Base-by-base conservation (phyloP, 2,888 invertebrate genomes). In the Drosophila mulleri region DNA sequence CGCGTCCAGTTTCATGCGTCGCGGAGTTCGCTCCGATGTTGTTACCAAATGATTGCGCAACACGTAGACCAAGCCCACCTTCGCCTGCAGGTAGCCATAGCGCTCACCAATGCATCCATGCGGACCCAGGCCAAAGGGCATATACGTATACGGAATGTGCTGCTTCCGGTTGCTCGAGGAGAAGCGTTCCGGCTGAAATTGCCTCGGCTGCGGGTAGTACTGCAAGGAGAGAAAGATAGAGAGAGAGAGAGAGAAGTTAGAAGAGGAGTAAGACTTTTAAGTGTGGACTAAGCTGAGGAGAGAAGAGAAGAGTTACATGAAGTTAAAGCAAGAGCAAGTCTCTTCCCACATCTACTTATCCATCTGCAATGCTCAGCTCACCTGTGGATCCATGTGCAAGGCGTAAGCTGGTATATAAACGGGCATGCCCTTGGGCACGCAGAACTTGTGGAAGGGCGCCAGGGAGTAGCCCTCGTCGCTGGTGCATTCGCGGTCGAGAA, bases 71-170 rank as follows among this genome's bases (percentile, higher is more conserved):
- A 93, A 72, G 0, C 93, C 93, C 57, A 93, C 88, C 79, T 93
- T 93, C 0, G 91, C 89, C 70, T 93, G 92, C 3, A 93, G 62
- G 48, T 91, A 73, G 1, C 91, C 92, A 65, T 92, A 92, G 3
- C 93, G 91, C 78, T 93, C 93, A 0, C 93, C 93, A 64, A 93
- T 92, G 67, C 93, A 93, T 47, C 87, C 91, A 59, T 92, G 93
- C 12, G 92, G 93, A 32, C 93, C 93, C 45, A 89, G 72, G 11
- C 93, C 93, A 53, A 93, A 93, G 26, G 93, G 93, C 82, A 93
- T 87, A 71, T 92, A 93, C 5, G 92, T 90, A 52, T 91, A 92
- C 2, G 92, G 91, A 4, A 72, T 80, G 39, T 92, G 88, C 5
- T 83, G 79, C n/a, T 88, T 80, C 3, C 91, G 91, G 45, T 93